Evolutionary conservation across 2,888 invertebrate species (phyloP).

Genomic region (Tolmerus cingulatus): DNA sequence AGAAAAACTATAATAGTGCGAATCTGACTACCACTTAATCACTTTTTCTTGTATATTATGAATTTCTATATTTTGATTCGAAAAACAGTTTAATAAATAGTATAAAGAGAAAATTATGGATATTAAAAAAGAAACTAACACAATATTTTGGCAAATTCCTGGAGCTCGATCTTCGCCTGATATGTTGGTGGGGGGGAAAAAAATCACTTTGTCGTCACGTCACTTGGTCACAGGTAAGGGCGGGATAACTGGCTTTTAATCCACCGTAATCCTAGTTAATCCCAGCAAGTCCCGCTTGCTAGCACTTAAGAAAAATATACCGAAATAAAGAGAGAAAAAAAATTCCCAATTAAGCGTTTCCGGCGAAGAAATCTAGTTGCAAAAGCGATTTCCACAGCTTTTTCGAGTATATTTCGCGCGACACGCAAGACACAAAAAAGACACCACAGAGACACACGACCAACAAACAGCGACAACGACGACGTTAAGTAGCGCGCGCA

Average conservation of each 20-base stretch:
- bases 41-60: not conserved
- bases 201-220: not conserved
- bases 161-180: not conserved
- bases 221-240: not conserved
- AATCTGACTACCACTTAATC: not conserved
- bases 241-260: not conserved
- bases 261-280: not conserved
- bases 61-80: not conserved
- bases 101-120: not conserved
- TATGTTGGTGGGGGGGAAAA: not conserved
- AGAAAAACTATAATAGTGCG: too few species aligned
- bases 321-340: not conserved
- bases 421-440: constrained; percentile 19
- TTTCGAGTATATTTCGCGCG: constrained; percentile 16
- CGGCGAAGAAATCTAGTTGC: not conserved
- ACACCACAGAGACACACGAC: not conserved
- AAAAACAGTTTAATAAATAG: not conserved
- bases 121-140: not conserved
- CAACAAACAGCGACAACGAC: not conserved
- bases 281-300: not conserved
- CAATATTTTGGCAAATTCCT: not conserved
- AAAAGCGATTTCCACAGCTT: not conserved
- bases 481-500: constrained; percentile 40
- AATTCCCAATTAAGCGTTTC: not conserved
- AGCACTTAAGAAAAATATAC: not conserved